These are phyloP conservation scores for Andrena minutula DNA, from an alignment of 2,888 invertebrate genomes.

Conservation along the genomic window DNA sequence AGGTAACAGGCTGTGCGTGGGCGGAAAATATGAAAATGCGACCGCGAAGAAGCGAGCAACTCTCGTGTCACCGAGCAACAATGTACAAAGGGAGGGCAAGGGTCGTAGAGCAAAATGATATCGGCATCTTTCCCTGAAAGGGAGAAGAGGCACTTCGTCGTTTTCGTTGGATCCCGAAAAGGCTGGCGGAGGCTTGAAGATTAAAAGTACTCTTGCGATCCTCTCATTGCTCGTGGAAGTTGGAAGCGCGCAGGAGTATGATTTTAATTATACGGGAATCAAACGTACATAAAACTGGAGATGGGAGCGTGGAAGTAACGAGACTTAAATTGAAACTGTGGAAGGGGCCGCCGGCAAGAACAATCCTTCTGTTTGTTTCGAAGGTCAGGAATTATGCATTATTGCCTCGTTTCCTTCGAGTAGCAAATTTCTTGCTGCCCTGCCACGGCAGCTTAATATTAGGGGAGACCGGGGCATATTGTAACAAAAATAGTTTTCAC, in stretches of 20 bases:
- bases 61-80: background rate
- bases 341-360: constrained; percentile 10
- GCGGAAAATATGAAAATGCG: constrained; percentile 21
- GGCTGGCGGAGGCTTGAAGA: background rate
- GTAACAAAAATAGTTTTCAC: too few relatives aligned
- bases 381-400: constrained; percentile 3
- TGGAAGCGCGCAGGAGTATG: background rate
- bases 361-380: background rate
- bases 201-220: constrained; percentile 20
- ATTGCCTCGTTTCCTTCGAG: background rate
- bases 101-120: constrained; percentile 12
- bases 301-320: constrained; percentile 19
- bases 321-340: constrained; percentile 28
- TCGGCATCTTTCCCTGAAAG: background rate
- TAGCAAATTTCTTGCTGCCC: background rate
- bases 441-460: constrained; percentile 17
- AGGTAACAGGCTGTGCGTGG: background rate
- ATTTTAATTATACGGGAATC: constrained; percentile 33
- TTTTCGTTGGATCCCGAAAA: background rate
- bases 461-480: too few relatives aligned
- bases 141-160: background rate
- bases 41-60: background rate
- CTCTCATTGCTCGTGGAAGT: background rate
- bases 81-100: constrained; percentile 17
- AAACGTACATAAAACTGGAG: constrained; percentile 6